These are phyloP conservation scores for Tineola bisselliella DNA, from an alignment of 2,888 invertebrate species.

Conservation along the genomic window DNA sequence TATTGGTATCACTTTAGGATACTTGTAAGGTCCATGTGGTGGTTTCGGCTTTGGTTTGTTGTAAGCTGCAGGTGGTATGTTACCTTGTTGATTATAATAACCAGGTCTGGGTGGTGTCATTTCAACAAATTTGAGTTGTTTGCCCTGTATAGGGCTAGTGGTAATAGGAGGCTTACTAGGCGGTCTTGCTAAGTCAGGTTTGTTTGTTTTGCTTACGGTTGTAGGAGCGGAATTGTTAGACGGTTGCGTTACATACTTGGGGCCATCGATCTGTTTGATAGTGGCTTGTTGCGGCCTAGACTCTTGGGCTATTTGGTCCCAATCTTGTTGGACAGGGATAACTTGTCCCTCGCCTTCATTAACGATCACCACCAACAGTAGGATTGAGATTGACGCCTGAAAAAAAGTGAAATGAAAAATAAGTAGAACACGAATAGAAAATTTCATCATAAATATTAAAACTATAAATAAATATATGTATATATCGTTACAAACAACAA, in stretches of 20 bases:
- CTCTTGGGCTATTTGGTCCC: slow-evolving; percentile 52
- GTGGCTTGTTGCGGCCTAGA: slow-evolving; percentile 30
- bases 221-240: slow-evolving; percentile 18
- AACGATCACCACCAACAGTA: slow-evolving; percentile 57
- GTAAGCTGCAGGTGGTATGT: slow-evolving; percentile 17
- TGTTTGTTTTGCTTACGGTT: slow-evolving; percentile 24
- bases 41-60: slow-evolving; percentile 12
- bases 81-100: slow-evolving; percentile 30
- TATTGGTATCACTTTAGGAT: slow-evolving; percentile 42
- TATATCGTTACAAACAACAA: too few relatives aligned
- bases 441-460: too few relatives aligned
- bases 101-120: slow-evolving; percentile 25
- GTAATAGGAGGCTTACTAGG: slow-evolving; percentile 48
- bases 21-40: slow-evolving; percentile 41
- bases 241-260: slow-evolving; percentile 34
- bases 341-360: slow-evolving; percentile 34
- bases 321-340: slow-evolving; percentile 32
- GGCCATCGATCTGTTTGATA: slow-evolving; percentile 38
- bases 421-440: too few relatives aligned
- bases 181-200: slow-evolving; percentile 32
- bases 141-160: slow-evolving; percentile 25
- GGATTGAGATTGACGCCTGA: slow-evolving; percentile 61
- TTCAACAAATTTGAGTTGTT: slow-evolving; percentile 23
- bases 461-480: too few relatives aligned
- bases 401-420: too few relatives aligned